Evolutionary conservation across 1,140 invertebrate genomes (phyloP).

Genomic region (Sycophaga agraensis): DNA sequence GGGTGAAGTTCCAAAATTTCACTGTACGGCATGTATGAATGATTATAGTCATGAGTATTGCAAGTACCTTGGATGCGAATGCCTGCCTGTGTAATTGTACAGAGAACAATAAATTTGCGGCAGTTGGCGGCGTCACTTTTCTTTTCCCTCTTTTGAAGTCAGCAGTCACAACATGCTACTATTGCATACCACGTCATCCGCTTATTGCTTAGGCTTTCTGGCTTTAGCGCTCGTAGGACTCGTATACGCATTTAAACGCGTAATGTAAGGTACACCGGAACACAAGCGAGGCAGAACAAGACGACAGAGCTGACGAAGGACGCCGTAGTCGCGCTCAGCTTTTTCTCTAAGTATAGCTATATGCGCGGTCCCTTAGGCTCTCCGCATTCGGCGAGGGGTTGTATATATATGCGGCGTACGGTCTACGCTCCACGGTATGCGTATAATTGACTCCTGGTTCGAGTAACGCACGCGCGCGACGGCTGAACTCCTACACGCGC

Average conservation of each 20-base stretch:
- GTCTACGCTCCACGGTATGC: too few species aligned
- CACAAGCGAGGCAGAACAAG: not conserved
- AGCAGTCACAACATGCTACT: not conserved
- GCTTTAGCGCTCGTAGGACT: not conserved
- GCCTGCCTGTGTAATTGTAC: not conserved
- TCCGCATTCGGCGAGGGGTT: too few species aligned
- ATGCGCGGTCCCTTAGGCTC: too few species aligned
- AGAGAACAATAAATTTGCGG: not conserved
- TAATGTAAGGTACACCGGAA: not conserved
- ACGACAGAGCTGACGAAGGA: not conserved
- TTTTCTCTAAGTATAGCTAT: not conserved
- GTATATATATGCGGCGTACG: too few species aligned
- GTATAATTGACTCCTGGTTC: too few species aligned
- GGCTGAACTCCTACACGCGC: not conserved
- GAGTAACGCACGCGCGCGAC: not conserved
- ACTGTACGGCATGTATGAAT: not conserved
- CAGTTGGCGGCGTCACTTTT: slow-evolving; percentile 5
- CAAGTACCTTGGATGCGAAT: not conserved
- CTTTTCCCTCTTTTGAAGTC: not conserved
- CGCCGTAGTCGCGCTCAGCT: not conserved
- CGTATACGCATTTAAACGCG: not conserved
- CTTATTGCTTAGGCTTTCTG: not conserved
- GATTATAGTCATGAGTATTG: not conserved
- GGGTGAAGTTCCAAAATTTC: too few species aligned
- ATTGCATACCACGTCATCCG: too few species aligned